Conservation (phyloP, 2,113 vertebrate genomes). For the Meles meles region DNA sequence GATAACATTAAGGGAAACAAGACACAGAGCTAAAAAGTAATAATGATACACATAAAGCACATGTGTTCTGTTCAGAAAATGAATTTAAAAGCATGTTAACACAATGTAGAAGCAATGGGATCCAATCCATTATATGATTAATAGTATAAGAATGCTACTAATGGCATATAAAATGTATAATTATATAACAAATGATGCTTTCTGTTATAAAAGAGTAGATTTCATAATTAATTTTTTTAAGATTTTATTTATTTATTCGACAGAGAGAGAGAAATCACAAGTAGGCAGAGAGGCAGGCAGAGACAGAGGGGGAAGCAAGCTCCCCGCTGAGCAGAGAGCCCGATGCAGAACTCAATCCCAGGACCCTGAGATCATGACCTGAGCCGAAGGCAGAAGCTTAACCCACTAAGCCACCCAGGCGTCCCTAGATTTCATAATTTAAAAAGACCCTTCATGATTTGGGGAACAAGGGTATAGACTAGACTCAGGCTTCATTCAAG, state of each 20-base stretch:
- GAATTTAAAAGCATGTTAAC: neutral
- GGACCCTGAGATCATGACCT: no score
- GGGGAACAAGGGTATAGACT: neutral
- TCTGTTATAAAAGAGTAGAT: neutral
- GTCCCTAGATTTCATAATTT: neutral
- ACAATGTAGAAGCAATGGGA: neutral
- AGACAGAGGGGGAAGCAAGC: no score
- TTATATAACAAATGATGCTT: neutral
- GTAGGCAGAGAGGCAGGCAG: no score
- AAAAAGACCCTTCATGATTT: neutral
- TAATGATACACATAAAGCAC: neutral
- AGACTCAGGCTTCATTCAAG: neutral
- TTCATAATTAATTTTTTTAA: neutral
- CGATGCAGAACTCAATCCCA: no score
- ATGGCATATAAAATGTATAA: neutral
- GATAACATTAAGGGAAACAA: neutral
- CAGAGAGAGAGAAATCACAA: no score
- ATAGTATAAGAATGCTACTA: neutral
- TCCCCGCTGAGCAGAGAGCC: no score
- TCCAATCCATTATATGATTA: neutral
- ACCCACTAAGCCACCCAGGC: no score
- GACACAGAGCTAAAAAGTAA: neutral
- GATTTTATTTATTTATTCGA: no score
- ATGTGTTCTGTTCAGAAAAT: neutral
- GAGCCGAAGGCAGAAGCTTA: no score